A percentile compares a stretch with the other conserved stretches of the same genome.
These are phyloP conservation scores for Felis chaus DNA, from an alignment of 2,113 vertebrate species.

Conservation along the genomic window DNA sequence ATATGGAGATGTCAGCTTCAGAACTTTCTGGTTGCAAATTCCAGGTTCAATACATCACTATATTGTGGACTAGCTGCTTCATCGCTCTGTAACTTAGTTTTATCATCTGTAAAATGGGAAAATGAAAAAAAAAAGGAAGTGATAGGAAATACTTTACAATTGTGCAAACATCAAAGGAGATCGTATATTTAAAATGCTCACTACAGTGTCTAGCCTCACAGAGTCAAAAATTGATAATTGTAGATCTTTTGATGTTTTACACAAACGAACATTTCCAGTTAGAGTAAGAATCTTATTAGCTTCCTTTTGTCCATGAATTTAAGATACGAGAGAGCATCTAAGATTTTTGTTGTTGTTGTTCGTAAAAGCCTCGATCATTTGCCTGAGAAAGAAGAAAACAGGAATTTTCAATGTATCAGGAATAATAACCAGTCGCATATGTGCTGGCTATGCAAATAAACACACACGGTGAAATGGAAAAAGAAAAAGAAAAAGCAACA, in stretches of 20 bases:
- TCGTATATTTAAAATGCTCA: not conserved
- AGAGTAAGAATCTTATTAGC: not conserved
- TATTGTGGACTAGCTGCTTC: not conserved
- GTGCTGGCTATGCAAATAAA: not conserved
- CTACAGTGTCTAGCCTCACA: not conserved
- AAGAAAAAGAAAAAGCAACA: not conserved
- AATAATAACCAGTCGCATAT: not conserved
- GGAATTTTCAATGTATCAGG: not conserved
- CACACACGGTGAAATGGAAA: not conserved
- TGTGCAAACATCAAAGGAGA: not conserved
- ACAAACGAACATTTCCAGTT: not conserved
- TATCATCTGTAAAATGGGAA: not conserved
- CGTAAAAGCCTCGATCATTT: not conserved
- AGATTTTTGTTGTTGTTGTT: not conserved
- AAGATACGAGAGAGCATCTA: not conserved
- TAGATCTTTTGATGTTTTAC: not conserved
- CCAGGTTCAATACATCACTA: not conserved
- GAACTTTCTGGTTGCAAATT: conserved; percentile 11
- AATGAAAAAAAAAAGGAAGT: not conserved
- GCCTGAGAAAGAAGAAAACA: not conserved
- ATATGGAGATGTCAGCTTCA: conserved; percentile 4
- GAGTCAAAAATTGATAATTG: not conserved
- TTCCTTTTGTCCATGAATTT: not conserved
- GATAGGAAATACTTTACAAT: not conserved
- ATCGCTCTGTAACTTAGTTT: not conserved